These are phyloP conservation scores for Harmothoe impar DNA, from an alignment of 2,888 invertebrate species.

Conservation along the genomic window DNA sequence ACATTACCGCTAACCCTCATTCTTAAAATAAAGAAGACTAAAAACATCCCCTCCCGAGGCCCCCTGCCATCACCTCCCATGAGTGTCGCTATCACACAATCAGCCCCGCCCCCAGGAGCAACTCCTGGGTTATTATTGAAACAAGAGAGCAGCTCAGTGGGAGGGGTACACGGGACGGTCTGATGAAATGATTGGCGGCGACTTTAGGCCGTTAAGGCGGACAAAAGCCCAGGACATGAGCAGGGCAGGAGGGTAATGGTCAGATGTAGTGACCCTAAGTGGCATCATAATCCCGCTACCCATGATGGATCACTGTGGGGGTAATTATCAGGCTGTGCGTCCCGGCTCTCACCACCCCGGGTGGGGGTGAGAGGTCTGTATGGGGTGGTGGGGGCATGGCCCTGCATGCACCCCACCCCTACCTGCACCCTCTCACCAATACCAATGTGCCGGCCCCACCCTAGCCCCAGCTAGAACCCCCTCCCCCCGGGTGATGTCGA, in stretches of 20 bases:
- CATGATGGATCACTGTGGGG: conserved; percentile 6
- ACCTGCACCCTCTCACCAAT: no score
- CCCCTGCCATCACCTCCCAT: no score
- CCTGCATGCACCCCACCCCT: no score
- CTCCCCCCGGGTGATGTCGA: not conserved
- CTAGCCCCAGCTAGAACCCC: no score
- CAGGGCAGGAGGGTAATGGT: not conserved
- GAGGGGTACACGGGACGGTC: not conserved
- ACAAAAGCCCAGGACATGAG: not conserved
- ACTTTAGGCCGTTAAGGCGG: not conserved
- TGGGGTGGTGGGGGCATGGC: no score
- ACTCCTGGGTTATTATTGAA: not conserved
- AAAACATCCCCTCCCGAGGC: no score
- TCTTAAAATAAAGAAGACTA: no score
- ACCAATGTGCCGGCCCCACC: no score
- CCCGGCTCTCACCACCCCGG: not conserved
- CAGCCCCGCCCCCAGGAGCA: not conserved
- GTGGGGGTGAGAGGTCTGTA: not conserved
- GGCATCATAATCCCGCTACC: not conserved
- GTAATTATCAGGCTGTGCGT: conserved; percentile 24
- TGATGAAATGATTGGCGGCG: not conserved
- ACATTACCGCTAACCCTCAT: no score
- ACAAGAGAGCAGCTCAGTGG: not conserved
- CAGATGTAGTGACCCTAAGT: not conserved
- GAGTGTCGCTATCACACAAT: no score